phyloP scores from a whole-genome alignment of 2,888 invertebrate species.

The Melipona beecheii region DNA sequence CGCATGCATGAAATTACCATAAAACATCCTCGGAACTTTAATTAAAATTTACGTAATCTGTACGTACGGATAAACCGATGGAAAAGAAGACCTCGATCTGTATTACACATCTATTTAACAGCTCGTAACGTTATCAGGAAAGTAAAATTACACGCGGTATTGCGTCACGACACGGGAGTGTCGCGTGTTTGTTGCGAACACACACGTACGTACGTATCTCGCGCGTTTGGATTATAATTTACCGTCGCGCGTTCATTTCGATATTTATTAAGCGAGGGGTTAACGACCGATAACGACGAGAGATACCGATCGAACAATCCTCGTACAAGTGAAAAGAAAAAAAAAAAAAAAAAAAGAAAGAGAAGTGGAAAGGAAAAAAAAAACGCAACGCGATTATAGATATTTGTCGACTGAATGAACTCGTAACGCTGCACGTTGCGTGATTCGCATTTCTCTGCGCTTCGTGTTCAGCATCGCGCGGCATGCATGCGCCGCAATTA shows the following conservation, averaged over 20 bases:
- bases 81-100: not conserved
- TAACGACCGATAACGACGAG: not conserved
- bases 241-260: not conserved
- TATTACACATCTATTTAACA: not conserved
- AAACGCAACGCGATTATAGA: conserved; percentile 5
- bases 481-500: conserved; percentile 61
- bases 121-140: not conserved
- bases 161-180: not conserved
- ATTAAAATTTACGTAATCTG: not conserved
- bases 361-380: not conserved
- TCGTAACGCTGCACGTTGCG: conserved; percentile 28
- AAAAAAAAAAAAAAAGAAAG: not conserved
- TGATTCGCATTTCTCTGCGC: conserved; percentile 51
- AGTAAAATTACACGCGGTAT: not conserved
- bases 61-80: not conserved
- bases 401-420: conserved; percentile 56
- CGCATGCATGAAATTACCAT: not conserved
- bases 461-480: conserved; percentile 51
- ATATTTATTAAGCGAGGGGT: conserved; percentile 9
- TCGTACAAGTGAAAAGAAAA: not conserved
- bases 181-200: not conserved
- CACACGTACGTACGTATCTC: not conserved
- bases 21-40: not conserved
- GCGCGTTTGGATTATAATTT: not conserved
- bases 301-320: not conserved